These are phyloP conservation scores for Zonotrichia albicollis DNA, from an alignment of 2,797 vertebrate genomes.

Conservation along the genomic window DNA sequence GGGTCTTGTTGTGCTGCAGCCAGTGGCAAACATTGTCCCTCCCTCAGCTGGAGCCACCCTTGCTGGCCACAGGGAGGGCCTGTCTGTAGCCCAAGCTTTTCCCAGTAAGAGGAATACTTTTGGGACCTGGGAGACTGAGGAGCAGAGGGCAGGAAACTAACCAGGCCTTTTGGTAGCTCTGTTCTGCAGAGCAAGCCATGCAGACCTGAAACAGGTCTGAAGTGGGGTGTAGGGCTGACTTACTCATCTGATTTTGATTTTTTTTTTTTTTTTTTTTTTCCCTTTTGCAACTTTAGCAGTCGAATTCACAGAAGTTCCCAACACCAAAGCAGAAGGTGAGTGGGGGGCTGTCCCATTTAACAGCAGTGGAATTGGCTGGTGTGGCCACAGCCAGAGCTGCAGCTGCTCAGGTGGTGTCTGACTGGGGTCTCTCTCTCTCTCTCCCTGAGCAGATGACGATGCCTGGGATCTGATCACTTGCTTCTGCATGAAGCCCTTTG, in stretches of 20 bases:
- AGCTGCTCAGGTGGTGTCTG: background rate
- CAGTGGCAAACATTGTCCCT: background rate
- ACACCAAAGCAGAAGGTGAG: slow-evolving; percentile 70
- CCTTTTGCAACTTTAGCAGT: background rate
- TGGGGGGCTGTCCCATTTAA: background rate
- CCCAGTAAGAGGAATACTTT: background rate
- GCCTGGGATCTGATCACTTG: slow-evolving; percentile 98
- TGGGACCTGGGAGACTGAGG: background rate
- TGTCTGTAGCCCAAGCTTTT: background rate
- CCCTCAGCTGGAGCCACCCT: background rate
- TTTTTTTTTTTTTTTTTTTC: background rate
- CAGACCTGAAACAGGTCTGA: background rate
- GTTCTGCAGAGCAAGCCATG: background rate
- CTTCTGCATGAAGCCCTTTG: slow-evolving; percentile 98
- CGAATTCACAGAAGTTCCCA: background rate
- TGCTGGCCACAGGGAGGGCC: background rate
- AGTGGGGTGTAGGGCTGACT: background rate
- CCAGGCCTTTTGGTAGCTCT: background rate
- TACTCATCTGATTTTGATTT: background rate
- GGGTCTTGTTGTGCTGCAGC: background rate
- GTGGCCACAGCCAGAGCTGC: background rate
- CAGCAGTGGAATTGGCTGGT: background rate
- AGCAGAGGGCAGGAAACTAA: background rate
- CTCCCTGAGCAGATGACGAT: slow-evolving; percentile 84
- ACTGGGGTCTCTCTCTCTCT: background rate